A percentile compares a stretch with the other conserved stretches of the same genome.
phyloP scores from a whole-genome alignment of 30 jellyfish, hydroid and myxozoan genomes.

The Nemopilema nomurai region DNA sequence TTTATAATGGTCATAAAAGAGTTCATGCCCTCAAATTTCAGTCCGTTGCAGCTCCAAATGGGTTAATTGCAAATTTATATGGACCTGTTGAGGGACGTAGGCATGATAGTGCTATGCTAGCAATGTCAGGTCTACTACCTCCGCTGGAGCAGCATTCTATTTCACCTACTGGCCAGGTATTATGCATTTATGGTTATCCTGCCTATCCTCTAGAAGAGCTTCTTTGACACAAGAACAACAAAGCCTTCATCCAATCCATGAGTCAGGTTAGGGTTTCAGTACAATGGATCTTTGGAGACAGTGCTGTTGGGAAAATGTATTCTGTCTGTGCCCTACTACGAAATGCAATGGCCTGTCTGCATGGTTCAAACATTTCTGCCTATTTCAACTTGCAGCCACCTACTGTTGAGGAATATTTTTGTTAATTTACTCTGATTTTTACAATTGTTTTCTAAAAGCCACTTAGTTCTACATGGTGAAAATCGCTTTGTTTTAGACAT shows the following conservation, averaged over 20 bases:
- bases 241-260: conserved; percentile 46
- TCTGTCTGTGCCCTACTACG: too few species aligned
- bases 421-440: background rate
- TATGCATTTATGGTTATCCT: conserved; percentile 69
- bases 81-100: conserved; percentile 61
- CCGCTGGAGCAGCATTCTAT: conserved; percentile 28
- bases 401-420: conserved; percentile 16
- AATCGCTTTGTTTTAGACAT: too few species aligned
- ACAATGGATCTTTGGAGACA: conserved; percentile 65
- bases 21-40: conserved; percentile 70
- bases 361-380: conserved; percentile 3
- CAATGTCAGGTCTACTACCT: conserved; percentile 30
- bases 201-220: conserved; percentile 52
- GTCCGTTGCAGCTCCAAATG: conserved; percentile 64
- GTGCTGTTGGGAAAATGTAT: too few species aligned
- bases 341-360: too few species aligned
- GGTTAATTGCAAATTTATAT: conserved; percentile 39
- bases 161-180: conserved; percentile 49
- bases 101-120: conserved; percentile 55
- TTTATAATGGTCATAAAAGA: conserved; percentile 71
- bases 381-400: too few species aligned
- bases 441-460: background rate
- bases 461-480: too few species aligned
- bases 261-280: conserved; percentile 64
- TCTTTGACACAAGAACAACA: too few species aligned